phyloP scores from a whole-genome alignment of 2,113 vertebrate species.

The Campylomormyrus tamandua region DNA sequence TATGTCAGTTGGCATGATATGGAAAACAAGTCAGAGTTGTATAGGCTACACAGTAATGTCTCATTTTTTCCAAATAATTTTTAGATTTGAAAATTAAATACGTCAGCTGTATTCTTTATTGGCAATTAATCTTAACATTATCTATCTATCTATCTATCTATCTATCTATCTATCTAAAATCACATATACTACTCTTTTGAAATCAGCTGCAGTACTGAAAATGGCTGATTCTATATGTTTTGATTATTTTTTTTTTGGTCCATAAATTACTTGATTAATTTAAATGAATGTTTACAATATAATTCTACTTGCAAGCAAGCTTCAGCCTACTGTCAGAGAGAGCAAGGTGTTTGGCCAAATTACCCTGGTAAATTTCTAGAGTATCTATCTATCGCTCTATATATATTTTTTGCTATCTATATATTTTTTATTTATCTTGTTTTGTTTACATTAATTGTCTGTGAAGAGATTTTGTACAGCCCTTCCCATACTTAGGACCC shows the following conservation, averaged over 20 bases:
- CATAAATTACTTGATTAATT: background rate
- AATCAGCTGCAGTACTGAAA: background rate
- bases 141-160: no score
- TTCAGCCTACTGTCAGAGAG: background rate
- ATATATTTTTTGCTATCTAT: background rate
- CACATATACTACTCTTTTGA: background rate
- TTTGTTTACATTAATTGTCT: background rate
- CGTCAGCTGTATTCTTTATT: background rate
- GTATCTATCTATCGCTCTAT: background rate
- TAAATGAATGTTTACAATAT: background rate
- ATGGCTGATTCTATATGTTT: background rate
- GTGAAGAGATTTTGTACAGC: background rate
- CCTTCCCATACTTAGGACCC: background rate
- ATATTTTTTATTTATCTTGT: background rate
- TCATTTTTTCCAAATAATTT: background rate
- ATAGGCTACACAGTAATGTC: background rate
- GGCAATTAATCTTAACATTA: background rate
- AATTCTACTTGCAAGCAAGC: background rate
- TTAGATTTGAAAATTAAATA: background rate
- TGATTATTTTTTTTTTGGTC: background rate
- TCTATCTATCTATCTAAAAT: background rate
- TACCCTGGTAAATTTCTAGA: background rate
- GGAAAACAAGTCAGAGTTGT: background rate
- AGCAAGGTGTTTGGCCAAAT: background rate
- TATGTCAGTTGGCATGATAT: background rate